Evolutionary conservation across 2,888 invertebrate species (phyloP).

Genomic region (Augiades crinisus): DNA sequence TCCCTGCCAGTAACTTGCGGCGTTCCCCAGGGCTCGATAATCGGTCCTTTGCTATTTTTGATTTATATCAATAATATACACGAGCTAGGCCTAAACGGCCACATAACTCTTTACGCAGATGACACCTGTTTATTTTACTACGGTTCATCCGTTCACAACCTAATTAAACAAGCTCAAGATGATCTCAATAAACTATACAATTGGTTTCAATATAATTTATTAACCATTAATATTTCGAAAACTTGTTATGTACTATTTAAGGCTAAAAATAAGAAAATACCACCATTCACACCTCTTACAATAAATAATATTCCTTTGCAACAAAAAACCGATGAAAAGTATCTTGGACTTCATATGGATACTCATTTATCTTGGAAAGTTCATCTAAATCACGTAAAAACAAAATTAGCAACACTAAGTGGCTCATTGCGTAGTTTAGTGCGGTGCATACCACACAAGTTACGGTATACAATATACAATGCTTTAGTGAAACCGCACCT

Average conservation of each 20-base stretch:
- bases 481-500: background rate
- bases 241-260: slow-evolving; percentile 17
- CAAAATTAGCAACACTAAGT: background rate
- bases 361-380: slow-evolving; percentile 1
- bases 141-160: slow-evolving; percentile 1
- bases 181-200: slow-evolving; percentile 13
- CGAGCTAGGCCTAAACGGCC: slow-evolving; percentile 6
- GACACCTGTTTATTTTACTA: slow-evolving; percentile 18
- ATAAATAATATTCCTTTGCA: slow-evolving; percentile 4
- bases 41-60: slow-evolving; percentile 19
- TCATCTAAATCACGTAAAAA: background rate
- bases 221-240: slow-evolving; percentile 25
- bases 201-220: slow-evolving; percentile 20
- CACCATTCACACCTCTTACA: background rate
- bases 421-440: background rate
- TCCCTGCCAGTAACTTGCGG: slow-evolving; percentile 10
- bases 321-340: background rate
- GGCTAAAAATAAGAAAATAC: slow-evolving; percentile 19
- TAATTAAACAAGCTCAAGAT: slow-evolving; percentile 7
- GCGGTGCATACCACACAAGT: background rate
- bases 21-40: slow-evolving; percentile 26
- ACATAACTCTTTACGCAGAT: slow-evolving; percentile 17
- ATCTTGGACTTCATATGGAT: slow-evolving; percentile 1
- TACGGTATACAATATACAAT: slow-evolving; percentile 11
- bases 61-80: slow-evolving; percentile 1